Evolutionary conservation across 1,140 invertebrate species (phyloP), one percentile per base, ranked within the genome.

Genomic region (Hesperophylax magnus): DNA sequence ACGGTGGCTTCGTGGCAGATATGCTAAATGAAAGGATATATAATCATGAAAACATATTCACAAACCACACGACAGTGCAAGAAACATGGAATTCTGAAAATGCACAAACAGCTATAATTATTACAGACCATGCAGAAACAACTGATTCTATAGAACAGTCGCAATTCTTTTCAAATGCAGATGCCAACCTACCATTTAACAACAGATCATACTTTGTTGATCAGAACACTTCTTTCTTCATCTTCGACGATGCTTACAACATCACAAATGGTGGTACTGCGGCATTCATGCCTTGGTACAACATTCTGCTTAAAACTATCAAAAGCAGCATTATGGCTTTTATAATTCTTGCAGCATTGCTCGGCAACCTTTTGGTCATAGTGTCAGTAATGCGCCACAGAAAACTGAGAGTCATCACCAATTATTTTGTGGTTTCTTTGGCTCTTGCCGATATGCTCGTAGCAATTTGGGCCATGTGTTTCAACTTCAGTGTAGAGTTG

Each of bases 381-480:
- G 95, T 97, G 15, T 96, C 95, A 27, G 96, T 97, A 67, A 96
- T 97, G 93, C 91, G 94, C 27, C 96, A 97, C 87, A 91, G 95
- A 67, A 96, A 97, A 86, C 89, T 98, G 24, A 87, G 93, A 0
- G 95, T 97, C 14, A 97, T 97, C 78, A 98, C 97, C n/a, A 98
- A 98, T 88, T 98, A 97, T 86, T 98, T 98, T 88, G 96, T 98
- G 34, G 97, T 98, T 6, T 98, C 97, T 0, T 88, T 98, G 63
- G 95, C 97, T 0, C 90, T 97, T 47, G 97, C 97, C 0, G 97
- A 98, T 86, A 95, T 97, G 93, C 88, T 98, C n/a, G 97, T 98
- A 0, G 97, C 96, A 0, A 93, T 97, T 18, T 94, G 96, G 90
- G 96, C 96, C 1, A 97, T 97, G 97, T 97, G 96, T 65, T 98